Conservation (phyloP, 1,140 invertebrate genomes). For the Lerema accius region DNA sequence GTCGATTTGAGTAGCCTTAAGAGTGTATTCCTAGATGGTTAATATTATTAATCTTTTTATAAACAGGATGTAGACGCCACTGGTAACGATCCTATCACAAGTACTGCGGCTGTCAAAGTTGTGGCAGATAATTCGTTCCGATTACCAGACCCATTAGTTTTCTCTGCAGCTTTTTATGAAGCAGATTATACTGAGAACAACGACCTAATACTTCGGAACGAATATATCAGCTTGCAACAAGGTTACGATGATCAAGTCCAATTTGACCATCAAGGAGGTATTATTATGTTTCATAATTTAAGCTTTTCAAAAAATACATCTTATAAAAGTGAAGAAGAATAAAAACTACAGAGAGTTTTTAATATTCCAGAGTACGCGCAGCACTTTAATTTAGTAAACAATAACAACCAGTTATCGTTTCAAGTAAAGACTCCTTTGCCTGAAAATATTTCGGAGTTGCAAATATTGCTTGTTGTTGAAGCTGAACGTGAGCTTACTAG, state of each 20-base stretch:
- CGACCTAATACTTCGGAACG: constrained; percentile 39
- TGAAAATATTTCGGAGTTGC: constrained; percentile 38
- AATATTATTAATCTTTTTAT: too few relatives aligned
- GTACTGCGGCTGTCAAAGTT: constrained; percentile 47
- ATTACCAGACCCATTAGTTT: constrained; percentile 63
- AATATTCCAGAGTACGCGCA: constrained; percentile 49
- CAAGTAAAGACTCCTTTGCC: constrained; percentile 40
- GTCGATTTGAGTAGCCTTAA: too few relatives aligned
- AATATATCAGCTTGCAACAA: constrained; percentile 53
- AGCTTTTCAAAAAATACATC: too few relatives aligned
- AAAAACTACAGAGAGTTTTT: constrained; percentile 1
- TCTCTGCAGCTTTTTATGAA: constrained; percentile 58
- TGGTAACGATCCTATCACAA: constrained; percentile 49
- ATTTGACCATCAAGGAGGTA: constrained; percentile 59
- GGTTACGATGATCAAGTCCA: constrained; percentile 56
- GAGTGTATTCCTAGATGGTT: too few relatives aligned
- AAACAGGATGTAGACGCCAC: constrained; percentile 62
- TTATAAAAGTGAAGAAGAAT: too few relatives aligned
- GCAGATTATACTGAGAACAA: constrained; percentile 54
- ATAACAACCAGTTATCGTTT: constrained; percentile 47
- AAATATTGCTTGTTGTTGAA: constrained; percentile 53
- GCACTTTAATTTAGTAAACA: constrained; percentile 43
- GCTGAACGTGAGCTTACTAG: constrained; percentile 58
- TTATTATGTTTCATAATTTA: constrained; percentile 7
- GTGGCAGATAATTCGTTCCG: constrained; percentile 51